Evolutionary conservation across 2,888 invertebrate species (phyloP).

Genomic region (Entomobrya multifasciata): DNA sequence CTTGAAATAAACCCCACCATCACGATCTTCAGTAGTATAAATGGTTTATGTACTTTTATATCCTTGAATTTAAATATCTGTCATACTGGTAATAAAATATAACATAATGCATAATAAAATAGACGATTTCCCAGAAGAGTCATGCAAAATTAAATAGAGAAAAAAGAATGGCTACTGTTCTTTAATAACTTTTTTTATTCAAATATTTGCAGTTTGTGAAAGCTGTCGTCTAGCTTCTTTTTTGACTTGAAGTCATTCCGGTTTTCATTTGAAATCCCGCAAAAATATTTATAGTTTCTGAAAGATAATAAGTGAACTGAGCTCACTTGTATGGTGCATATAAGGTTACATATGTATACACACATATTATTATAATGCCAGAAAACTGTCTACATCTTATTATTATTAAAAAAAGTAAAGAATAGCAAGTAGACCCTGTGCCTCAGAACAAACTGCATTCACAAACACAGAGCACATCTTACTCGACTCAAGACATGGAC

Average conservation of each 20-base stretch:
- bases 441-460: not conserved
- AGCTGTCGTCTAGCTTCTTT: constrained; percentile 53
- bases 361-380: no score
- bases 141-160: constrained; percentile 32
- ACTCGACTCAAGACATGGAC: constrained; percentile 35
- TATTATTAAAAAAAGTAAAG: constrained; percentile 24
- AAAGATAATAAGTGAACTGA: not conserved
- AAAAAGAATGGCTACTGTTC: constrained; percentile 22
- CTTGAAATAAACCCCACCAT: not conserved
- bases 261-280: constrained; percentile 64
- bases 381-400: no score
- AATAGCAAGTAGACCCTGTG: constrained; percentile 5
- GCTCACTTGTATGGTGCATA: no score
- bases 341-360: not conserved
- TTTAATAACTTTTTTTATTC: constrained; percentile 40
- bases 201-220: constrained; percentile 60
- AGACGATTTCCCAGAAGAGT: constrained; percentile 34
- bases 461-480: not conserved
- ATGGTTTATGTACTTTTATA: not conserved
- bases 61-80: constrained; percentile 50
- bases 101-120: not conserved
- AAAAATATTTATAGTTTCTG: constrained; percentile 59
- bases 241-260: constrained; percentile 69
- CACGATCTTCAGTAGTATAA: constrained; percentile 5
- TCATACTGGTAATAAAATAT: constrained; percentile 4